phyloP scores from a whole-genome alignment of 2,888 invertebrate species.

The Calliphora vomitoria region DNA sequence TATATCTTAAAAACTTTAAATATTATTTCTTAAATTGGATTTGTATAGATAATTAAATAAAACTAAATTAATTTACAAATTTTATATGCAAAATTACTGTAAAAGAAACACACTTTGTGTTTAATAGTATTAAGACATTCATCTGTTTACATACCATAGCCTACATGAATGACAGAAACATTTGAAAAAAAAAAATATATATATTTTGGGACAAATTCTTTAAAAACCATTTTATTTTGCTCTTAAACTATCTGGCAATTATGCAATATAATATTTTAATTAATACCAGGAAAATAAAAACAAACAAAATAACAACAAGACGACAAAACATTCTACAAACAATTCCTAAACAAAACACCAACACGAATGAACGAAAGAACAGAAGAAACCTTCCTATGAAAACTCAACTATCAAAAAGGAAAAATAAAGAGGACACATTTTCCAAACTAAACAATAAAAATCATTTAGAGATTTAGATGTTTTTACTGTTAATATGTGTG shows the following conservation, averaged over 20 bases:
- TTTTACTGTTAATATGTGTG: background rate
- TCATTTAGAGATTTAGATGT: slow-evolving; percentile 16
- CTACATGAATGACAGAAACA: background rate
- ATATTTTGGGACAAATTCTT: slow-evolving; percentile 11
- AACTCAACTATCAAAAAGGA: background rate
- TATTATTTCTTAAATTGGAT: background rate
- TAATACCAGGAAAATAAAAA: background rate
- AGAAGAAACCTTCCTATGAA: background rate
- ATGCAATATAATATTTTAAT: slow-evolving; percentile 43
- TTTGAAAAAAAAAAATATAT: no score
- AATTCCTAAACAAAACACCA: background rate
- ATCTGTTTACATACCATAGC: background rate
- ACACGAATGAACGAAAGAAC: background rate
- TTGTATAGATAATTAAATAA: background rate
- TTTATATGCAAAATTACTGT: no score
- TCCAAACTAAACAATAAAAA: slow-evolving; percentile 13
- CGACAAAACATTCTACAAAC: slow-evolving; percentile 5
- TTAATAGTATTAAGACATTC: background rate
- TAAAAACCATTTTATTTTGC: background rate
- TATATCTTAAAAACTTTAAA: background rate
- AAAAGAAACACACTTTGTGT: background rate
- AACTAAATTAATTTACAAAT: background rate
- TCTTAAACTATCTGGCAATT: slow-evolving; percentile 33
- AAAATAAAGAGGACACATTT: slow-evolving; percentile 1
- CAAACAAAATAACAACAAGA: background rate